Conservation (phyloP, 2,888 invertebrate species). For the Pocota personata region DNA sequence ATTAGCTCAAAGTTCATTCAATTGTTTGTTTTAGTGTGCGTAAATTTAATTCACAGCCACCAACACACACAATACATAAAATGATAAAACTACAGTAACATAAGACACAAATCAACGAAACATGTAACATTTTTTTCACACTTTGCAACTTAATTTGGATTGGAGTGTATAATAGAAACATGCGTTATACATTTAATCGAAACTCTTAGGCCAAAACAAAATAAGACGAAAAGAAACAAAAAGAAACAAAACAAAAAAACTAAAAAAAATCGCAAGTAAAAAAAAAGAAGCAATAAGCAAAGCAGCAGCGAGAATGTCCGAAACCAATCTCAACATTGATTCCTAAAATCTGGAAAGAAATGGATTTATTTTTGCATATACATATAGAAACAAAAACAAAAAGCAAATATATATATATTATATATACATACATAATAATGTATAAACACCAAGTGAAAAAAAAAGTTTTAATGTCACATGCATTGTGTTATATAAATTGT, state of each 20-base stretch:
- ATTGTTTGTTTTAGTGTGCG: constrained; percentile 35
- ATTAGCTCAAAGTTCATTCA: constrained; percentile 55
- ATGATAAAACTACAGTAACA: constrained; percentile 2
- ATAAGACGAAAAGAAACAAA: constrained; percentile 1
- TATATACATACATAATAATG: constrained; percentile 53
- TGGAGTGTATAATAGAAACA: constrained; percentile 6
- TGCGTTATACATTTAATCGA: constrained; percentile 5
- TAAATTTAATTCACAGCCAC: constrained; percentile 44
- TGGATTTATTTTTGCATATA: constrained; percentile 72
- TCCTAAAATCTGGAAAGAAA: constrained; percentile 71
- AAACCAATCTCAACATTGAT: constrained; percentile 69
- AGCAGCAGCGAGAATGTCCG: constrained; percentile 64
- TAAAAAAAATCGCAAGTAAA: constrained; percentile 5
- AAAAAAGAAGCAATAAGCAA: constrained; percentile 20
- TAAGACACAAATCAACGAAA: constrained; percentile 53
- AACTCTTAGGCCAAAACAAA: constrained; percentile 50
- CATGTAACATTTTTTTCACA: constrained; percentile 3
- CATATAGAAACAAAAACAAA: constrained; percentile 49
- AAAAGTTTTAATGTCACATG: constrained; percentile 34
- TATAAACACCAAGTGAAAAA: constrained; percentile 61
- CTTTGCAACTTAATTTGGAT: constrained; percentile 44
- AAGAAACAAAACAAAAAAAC: constrained; percentile 6
- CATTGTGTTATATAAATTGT: constrained; percentile 56
- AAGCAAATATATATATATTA: constrained; percentile 45
- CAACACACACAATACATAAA: constrained; percentile 6